Evolutionary conservation across 2,797 vertebrate genomes (phyloP), one percentile per base, ranked within the genome.

Genomic region (Rhodeus uyekii): DNA sequence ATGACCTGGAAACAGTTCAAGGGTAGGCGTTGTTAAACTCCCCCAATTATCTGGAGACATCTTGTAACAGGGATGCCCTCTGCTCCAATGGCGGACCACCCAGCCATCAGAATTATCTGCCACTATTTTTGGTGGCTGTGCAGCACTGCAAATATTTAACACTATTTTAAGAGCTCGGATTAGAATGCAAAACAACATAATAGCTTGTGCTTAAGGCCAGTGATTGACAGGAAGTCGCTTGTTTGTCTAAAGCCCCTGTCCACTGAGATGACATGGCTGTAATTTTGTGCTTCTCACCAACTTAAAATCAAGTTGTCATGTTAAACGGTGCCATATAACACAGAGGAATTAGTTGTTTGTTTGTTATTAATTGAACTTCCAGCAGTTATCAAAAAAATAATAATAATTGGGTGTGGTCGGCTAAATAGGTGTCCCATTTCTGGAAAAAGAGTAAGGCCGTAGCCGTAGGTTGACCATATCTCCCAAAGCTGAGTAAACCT

Each of bases 191-290:
- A 93, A 90, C 87, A 91, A 91, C 87, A 89, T 90, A 89, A 90
- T 90, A 90, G 92, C 90, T 90, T 89, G 89, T 93, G 92, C 91
- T 90, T 88, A 89, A 86, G 91, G 74, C 90, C 86, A 82, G 84
- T 95, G 94, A 95, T 92, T 95, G 94, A 95, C 92, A 92, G 90
- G 89, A 87, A 92, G 90, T 92, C 83, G 90, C 88, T 90, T 91
- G 90, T 90, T 92, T 90, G 90, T 78, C 91, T 91, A 93, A 93
- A 94, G 92, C 93, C 91, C 90, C 91, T 91, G 92, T 94, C 93
- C 92, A 29, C 84, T 58, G 89, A 90, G 92, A 91, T 92, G 93
- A 93, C 92, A 93, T 87, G 92, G 92, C 91, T 92, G 91, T 91
- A 93, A 93, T 91, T 86, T 87, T 83, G 87, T 83, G 78, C 89